Evolutionary conservation across 2,888 invertebrate genomes (phyloP).

Genomic region (Melinopterus prodromus): DNA sequence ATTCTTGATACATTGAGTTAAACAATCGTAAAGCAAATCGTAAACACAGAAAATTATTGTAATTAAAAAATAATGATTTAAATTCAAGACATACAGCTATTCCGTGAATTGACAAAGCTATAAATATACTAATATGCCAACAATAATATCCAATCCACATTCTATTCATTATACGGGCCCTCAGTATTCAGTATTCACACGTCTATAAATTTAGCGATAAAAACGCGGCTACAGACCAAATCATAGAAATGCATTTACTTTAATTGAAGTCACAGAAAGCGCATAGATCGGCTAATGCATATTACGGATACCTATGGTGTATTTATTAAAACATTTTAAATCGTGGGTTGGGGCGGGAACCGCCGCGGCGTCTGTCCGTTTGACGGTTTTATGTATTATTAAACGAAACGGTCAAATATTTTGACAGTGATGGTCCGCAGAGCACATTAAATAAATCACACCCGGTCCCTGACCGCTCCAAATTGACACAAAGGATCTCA

Average conservation of each 20-base stretch:
- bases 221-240: slow-evolving; percentile 6
- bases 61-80: no score
- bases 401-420: slow-evolving; percentile 20
- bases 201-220: background rate
- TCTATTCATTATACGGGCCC: no score
- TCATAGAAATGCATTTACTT: slow-evolving; percentile 24
- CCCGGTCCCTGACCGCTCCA: background rate
- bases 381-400: slow-evolving; percentile 24
- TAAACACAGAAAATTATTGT: no score
- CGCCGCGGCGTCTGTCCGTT: slow-evolving; percentile 11
- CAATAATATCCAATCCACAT: no score
- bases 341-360: background rate
- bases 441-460: slow-evolving; percentile 4
- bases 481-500: slow-evolving; percentile 15
- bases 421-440: background rate
- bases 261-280: slow-evolving; percentile 15
- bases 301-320: slow-evolving; percentile 16
- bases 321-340: slow-evolving; percentile 24
- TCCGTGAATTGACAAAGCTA: no score
- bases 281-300: slow-evolving; percentile 18
- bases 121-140: no score
- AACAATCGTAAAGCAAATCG: no score
- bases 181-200: no score
- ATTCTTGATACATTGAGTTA: no score
- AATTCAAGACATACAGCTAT: no score